Base-by-base conservation (phyloP, 2,797 vertebrate species). In the Eulemur mongoz region DNA sequence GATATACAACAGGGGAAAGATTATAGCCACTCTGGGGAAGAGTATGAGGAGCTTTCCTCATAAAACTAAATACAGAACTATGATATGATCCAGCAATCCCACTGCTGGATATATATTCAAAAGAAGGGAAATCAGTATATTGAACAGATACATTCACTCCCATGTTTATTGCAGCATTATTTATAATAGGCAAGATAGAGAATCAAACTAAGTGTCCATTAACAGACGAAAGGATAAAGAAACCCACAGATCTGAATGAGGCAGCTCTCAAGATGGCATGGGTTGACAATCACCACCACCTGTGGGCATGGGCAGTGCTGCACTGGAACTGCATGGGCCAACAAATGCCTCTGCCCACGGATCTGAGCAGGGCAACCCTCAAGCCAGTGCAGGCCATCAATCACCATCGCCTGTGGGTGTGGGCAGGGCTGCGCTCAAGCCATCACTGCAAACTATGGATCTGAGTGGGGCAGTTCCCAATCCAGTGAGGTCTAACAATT, bases 361-460 rank as follows among this genome's bases (percentile, higher is more conserved):
- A 65, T n/a, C 63, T 65, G 63, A 65, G 63, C 63, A 65, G 17
- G 32, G 32, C 15, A n/a, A n/a, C 32, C 15, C 32, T 65, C 17
- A 4, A 35, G 32, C 32, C 32, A 65, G 63, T 65, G 3, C 17
- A 35, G 15, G 63, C 63, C n/a, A n/a, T n/a, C 63, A n/a, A 4
- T 65, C 32, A 65, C 32, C n/a, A n/a, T 17, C 7, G 0, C 63
- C 7, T n/a, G 32, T 0, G 0, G 17, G 7, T n/a, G n/a, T 65
- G 63, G 17, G 32, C 17, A 65, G 32, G 32, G 63, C 63, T 65
- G 32, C 7, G 17, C 32, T 65, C 63, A 65, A n/a, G n/a, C 63
- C 63, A 20, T 32, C 63, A n/a, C 63, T 65, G 32, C 63, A 65
- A 65, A n/a, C 32, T 7, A 18, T n/a, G 15, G 15, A n/a, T 65